A percentile compares a stretch with the other conserved stretches of the same genome.
Evolutionary conservation across 2,888 invertebrate genomes (phyloP).

Genomic region (Ctenicera cuprea): DNA sequence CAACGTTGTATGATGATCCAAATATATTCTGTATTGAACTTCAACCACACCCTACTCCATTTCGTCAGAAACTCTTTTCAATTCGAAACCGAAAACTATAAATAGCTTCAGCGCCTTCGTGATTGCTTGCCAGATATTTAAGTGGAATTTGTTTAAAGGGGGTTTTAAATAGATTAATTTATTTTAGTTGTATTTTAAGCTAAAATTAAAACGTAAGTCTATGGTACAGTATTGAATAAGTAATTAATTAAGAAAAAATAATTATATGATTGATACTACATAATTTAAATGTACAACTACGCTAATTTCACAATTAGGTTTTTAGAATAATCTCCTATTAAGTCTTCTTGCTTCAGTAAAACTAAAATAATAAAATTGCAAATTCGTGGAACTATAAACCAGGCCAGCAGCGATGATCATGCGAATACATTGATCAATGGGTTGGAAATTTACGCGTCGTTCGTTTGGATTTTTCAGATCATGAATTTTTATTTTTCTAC

Average conservation of each 20-base stretch:
- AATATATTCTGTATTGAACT: conserved; percentile 11
- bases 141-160: conserved; percentile 14
- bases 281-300: no score
- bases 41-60: conserved; percentile 23
- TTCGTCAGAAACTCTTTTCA: conserved; percentile 13
- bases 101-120: conserved; percentile 9
- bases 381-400: background rate
- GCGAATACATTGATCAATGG: conserved; percentile 49
- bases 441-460: conserved; percentile 52
- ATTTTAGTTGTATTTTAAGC: no score
- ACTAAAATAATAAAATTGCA: background rate
- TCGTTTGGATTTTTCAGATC: conserved; percentile 49
- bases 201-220: background rate
- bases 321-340: no score
- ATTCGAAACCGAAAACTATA: conserved; percentile 22
- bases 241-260: no score
- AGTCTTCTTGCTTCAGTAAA: background rate
- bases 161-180: background rate
- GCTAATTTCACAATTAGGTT: no score
- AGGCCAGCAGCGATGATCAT: conserved; percentile 34
- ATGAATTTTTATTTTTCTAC: conserved; percentile 53
- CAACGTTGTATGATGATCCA: conserved; percentile 10
- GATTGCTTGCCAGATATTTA: conserved; percentile 21
- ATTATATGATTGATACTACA: no score
- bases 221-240: no score